phyloP scores from a whole-genome alignment of 2,888 invertebrate genomes.

The Macrosoma leucophasiata region DNA sequence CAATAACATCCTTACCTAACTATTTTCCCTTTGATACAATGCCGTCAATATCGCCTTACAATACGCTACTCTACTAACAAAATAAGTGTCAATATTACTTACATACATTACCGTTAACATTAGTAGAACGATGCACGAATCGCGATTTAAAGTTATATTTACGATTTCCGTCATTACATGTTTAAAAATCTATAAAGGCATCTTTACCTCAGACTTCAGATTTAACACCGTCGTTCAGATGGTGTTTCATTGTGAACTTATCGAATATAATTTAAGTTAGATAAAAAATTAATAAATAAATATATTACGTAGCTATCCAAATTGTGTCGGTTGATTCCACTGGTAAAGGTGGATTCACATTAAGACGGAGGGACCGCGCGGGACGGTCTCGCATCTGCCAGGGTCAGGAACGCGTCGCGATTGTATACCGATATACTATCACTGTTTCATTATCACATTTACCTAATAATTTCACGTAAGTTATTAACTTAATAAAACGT shows the following conservation, averaged over 20 bases:
- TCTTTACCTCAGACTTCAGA: slow-evolving; percentile 76
- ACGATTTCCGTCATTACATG: slow-evolving; percentile 58
- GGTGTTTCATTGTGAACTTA: slow-evolving; percentile 66
- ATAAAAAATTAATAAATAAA: slow-evolving; percentile 65
- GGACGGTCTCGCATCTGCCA: slow-evolving; percentile 12
- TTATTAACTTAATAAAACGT: slow-evolving; percentile 48
- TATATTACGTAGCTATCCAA: slow-evolving; percentile 54
- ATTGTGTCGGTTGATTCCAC: slow-evolving; percentile 42
- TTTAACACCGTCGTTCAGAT: slow-evolving; percentile 67
- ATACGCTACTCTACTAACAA: slow-evolving; percentile 65
- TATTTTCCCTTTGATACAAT: slow-evolving; percentile 64
- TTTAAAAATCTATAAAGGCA: slow-evolving; percentile 75
- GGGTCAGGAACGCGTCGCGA: slow-evolving; percentile 19
- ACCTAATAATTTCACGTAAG: slow-evolving; percentile 68
- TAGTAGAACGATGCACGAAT: slow-evolving; percentile 68
- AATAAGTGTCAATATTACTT: slow-evolving; percentile 72
- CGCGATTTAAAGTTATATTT: slow-evolving; percentile 57
- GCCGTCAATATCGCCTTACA: slow-evolving; percentile 60
- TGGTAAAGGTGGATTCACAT: slow-evolving; percentile 8
- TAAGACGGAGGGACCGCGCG: slow-evolving; percentile 6
- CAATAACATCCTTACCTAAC: slow-evolving; percentile 66
- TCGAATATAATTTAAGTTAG: slow-evolving; percentile 63
- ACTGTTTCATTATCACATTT: slow-evolving; percentile 67
- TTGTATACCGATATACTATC: slow-evolving; percentile 41
- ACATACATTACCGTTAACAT: slow-evolving; percentile 58